Base-by-base conservation (phyloP, 2,113 vertebrate genomes). In the Erythrocercus mccallii region DNA sequence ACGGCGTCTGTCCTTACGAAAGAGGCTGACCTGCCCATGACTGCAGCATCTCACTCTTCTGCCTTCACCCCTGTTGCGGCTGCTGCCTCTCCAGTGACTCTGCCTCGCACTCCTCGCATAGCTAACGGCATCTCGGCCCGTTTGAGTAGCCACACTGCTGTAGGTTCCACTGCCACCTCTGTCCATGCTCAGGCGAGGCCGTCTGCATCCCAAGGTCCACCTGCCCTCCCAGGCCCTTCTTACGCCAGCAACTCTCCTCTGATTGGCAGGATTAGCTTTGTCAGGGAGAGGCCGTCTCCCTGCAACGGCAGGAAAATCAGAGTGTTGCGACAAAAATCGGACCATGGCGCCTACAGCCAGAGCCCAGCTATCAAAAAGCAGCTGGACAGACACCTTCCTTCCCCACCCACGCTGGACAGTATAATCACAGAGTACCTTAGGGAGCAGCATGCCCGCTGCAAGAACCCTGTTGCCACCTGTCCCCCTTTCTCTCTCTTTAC, bases 401-500 rank as follows among this genome's bases (percentile, higher is more conserved):
- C 99, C 79, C 99, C 99, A 5, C 99, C 99, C 78, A 99, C 99
- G 1, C 97, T 99, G 92, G 99, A 99, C 98, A 98, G 99, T 97
- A 99, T 99, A 97, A 99, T 99, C 97, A 99, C 99, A 44, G 99
- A 99, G 92, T 99, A 99, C 96, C 98, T 99, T 97, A 98, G 99
- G 92, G 99, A 99, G 96, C 99, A 99, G 97, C 99, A 99, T 3
- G 99, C 99, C 30, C 99, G 99, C 96, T 99, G 99, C 98, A 99
- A 99, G 97, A 99, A 99, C 98, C 99, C 99, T 7, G 99, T 99
- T 69, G 99, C 99, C 70, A 99, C 99, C 79, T 99, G 99, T 92
- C 99, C 99, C n/a, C 99, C 99, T 40, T 99, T 99, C 97, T 99
- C 99, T 91, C 99, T 99, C 80, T 99, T 99, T 97, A 99, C 99